phyloP scores from a whole-genome alignment of 2,888 invertebrate genomes.

The Timema cristinae region DNA sequence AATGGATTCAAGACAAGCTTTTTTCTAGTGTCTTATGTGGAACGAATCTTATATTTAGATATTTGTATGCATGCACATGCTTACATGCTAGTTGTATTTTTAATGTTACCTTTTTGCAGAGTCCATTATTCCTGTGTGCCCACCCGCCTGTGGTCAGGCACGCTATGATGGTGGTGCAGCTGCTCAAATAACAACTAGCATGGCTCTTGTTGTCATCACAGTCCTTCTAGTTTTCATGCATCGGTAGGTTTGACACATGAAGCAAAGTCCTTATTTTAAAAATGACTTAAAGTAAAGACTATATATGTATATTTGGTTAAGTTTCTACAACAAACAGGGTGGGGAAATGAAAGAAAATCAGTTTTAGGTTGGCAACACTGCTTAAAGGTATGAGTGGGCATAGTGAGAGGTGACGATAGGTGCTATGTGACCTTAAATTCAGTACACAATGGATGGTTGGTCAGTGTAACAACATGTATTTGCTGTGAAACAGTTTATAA shows the following conservation, averaged over 20 bases:
- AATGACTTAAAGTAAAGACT: neutral
- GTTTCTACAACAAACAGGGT: conserved; percentile 1
- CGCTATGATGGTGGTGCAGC: conserved; percentile 52
- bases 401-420: too few relatives aligned
- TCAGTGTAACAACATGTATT: too few relatives aligned
- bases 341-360: neutral
- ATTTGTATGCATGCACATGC: too few relatives aligned
- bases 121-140: conserved; percentile 87
- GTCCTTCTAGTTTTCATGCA: conserved; percentile 47
- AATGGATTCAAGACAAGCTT: too few relatives aligned
- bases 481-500: too few relatives aligned
- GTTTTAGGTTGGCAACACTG: neutral
- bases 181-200: conserved; percentile 49
- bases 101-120: conserved; percentile 53
- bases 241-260: conserved; percentile 44
- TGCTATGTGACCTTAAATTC: too few relatives aligned
- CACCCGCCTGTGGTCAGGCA: conserved; percentile 80
- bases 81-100: too few relatives aligned
- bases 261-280: neutral
- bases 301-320: neutral
- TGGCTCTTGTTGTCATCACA: conserved; percentile 51
- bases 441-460: too few relatives aligned
- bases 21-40: too few relatives aligned
- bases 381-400: neutral
- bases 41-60: too few relatives aligned